Base-by-base conservation (phyloP, 1,140 invertebrate species). In the Carcinoscorpius rotundicauda region DNA sequence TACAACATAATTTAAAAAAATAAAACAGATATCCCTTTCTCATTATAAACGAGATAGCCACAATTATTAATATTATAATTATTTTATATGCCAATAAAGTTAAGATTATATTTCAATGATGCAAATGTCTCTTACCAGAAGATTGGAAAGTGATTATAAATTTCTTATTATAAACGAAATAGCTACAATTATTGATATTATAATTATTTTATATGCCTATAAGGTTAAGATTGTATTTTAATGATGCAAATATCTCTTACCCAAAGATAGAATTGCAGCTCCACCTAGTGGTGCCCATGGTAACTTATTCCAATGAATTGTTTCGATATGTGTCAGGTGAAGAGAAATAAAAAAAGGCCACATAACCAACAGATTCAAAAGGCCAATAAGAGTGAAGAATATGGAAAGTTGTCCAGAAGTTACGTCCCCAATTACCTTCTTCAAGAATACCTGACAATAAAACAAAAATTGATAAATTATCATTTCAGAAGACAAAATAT, bases 401-500 rank as follows among this genome's bases (percentile, higher is more conserved):
- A 93, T 76, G 3, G 89, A 87, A 64, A 91, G 85, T 78, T 93
- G 89, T 9, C 89, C 89, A 66, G 88, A 87, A 58, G 85, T 90
- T 57, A 90, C 87, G 71, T 93, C 89, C n/a, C 91, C 91, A 76
- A 93, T 87, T 61, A 93, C 85, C 79, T 92, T 91, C 73, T 90
- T 88, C 76, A 93, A 92, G 67, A 93, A 81, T 63, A 93, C 90
- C 88, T 91, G 73, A 3, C 69, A 68, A 63, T 58, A 65, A 58
- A 67, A 61, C 64, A 64, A 65, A 61, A 66, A 52, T n/a, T 49
- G 29, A 29, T 29, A 29, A 29, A 29, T 29, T 29, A 29, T 29
- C 2, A 29, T 29, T 29, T 29, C 29, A 29, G 29, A 29, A 29
- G 29, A 29, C 29, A 29, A 29, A 29, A 29, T 29, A 29, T 29